Percentiles rank a stretch among this genome's conserved stretches.
phyloP scores from a whole-genome alignment of 2,888 invertebrate genomes.

The Lingula anatina region DNA sequence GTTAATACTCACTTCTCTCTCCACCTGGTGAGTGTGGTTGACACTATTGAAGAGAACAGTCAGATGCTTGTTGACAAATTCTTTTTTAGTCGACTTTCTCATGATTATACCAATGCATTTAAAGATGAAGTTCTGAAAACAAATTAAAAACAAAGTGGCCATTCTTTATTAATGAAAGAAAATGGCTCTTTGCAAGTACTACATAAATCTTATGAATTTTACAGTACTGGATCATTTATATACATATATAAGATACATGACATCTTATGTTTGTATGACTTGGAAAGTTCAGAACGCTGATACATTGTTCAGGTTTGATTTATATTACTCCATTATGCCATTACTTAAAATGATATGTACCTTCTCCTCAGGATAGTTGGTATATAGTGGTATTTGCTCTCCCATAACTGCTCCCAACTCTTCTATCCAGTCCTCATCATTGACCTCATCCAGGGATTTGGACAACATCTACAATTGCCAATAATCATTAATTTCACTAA shows the following conservation, averaged over 20 bases:
- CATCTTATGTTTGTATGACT: too few relatives aligned
- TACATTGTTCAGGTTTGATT: too few relatives aligned
- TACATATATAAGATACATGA: not conserved
- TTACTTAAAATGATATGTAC: constrained; percentile 20
- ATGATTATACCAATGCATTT: constrained; percentile 66
- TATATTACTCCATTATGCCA: not conserved
- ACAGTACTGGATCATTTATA: too few relatives aligned
- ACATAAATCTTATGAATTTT: too few relatives aligned
- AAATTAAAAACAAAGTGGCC: constrained; percentile 3
- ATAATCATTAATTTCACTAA: too few relatives aligned
- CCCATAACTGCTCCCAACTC: constrained; percentile 60
- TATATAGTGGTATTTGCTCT: constrained; percentile 61
- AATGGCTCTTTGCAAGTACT: too few relatives aligned
- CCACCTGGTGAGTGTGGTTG: constrained; percentile 47
- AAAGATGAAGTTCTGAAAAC: constrained; percentile 58
- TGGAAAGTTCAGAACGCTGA: too few relatives aligned
- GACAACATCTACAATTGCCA: constrained; percentile 65
- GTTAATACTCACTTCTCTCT: constrained; percentile 56
- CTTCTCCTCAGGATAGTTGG: constrained; percentile 58
- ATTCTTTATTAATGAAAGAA: not conserved
- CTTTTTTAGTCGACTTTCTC: constrained; percentile 67
- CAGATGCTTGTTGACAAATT: constrained; percentile 55
- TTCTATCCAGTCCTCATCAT: constrained; percentile 60
- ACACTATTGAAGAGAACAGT: constrained; percentile 51
- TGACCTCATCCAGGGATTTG: constrained; percentile 56